These are phyloP conservation scores for Todiramphus chloris DNA, from an alignment of 2,113 vertebrate species.

Conservation along the genomic window DNA sequence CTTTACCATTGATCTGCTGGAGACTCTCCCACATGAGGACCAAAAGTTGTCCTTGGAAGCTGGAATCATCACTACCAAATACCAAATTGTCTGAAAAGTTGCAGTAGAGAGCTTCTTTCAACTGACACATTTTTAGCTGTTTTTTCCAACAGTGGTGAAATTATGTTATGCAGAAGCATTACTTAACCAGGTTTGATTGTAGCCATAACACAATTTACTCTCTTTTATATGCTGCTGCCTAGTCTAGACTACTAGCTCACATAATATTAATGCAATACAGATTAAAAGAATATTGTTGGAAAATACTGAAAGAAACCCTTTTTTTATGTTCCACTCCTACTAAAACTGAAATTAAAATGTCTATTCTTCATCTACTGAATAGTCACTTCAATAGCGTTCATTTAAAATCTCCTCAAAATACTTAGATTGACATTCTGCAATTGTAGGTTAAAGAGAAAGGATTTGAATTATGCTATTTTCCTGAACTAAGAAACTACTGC, in stretches of 20 bases:
- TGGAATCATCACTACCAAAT: not conserved
- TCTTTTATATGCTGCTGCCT: slow-evolving; percentile 25
- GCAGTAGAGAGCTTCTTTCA: not conserved
- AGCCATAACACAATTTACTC: slow-evolving; percentile 52
- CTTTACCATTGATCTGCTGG: not conserved
- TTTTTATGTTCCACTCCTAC: slow-evolving; percentile 48
- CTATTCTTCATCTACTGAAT: slow-evolving; percentile 57
- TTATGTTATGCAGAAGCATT: slow-evolving; percentile 52
- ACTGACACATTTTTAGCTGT: not conserved
- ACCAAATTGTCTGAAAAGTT: not conserved
- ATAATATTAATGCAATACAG: slow-evolving; percentile 40
- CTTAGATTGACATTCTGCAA: slow-evolving; percentile 40
- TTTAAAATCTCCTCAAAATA: slow-evolving; percentile 35
- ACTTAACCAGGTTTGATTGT: slow-evolving; percentile 67
- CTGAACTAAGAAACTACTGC: not conserved
- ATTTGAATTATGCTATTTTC: slow-evolving; percentile 8
- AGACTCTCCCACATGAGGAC: not conserved
- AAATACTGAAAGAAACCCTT: slow-evolving; percentile 57
- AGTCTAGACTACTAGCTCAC: slow-evolving; percentile 58
- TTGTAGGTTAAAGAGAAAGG: not conserved
- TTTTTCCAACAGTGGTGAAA: slow-evolving; percentile 23
- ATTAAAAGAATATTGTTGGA: slow-evolving; percentile 56
- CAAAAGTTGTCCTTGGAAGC: not conserved
- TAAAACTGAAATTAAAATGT: slow-evolving; percentile 64
- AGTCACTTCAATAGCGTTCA: slow-evolving; percentile 31